Evolutionary conservation across 1,140 invertebrate genomes (phyloP), one percentile per base, ranked within the genome.

Genomic region (Neodiprion lecontei): DNA sequence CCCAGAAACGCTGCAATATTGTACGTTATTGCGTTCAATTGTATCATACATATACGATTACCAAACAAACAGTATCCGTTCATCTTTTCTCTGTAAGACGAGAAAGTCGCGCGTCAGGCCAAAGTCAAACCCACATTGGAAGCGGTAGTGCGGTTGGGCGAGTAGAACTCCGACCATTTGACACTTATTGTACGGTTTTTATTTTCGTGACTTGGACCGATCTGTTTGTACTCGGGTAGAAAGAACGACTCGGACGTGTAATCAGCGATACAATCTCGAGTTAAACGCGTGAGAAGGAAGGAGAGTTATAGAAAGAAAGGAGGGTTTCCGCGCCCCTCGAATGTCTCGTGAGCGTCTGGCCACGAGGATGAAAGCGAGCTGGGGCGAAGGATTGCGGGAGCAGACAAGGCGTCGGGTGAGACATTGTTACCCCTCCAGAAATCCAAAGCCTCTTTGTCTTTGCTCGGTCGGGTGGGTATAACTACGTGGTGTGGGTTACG

Each of bases 251-350:
- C 11, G 53, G 53, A 61, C n/a, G 53, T 79, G 80, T 78, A 81
- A 82, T 82, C 79, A 80, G 76, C 77, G 80, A 79, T 80, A 76
- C 80, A 80, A 82, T 81, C 80, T 82, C 79, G 80, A 81, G 79
- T 80, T 80, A 81, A 81, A 81, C 28, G 28, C 28, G 28, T 40
- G 2, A 80, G 78, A 80, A 76, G 80, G 75, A 72, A 73, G 72
- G 72, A 70, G 75, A 74, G 61, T 1, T 40, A 40, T 40, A 40
- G 1, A 40, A 40, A 40, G 28, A 40, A 40, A 40, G 28, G 5
- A 40, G 28, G 28, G 28, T 40, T 1, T 72, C n/a, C 65, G 21
- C 65, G 67, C 65, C 53, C 53, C 23, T 70, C 61, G 21, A 48
- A 66, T 40, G 40, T 17, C 49, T 50, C 48, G 66, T 67, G 74